Conservation (phyloP, 2,888 invertebrate genomes). For the Leptodirus hochenwartii region DNA sequence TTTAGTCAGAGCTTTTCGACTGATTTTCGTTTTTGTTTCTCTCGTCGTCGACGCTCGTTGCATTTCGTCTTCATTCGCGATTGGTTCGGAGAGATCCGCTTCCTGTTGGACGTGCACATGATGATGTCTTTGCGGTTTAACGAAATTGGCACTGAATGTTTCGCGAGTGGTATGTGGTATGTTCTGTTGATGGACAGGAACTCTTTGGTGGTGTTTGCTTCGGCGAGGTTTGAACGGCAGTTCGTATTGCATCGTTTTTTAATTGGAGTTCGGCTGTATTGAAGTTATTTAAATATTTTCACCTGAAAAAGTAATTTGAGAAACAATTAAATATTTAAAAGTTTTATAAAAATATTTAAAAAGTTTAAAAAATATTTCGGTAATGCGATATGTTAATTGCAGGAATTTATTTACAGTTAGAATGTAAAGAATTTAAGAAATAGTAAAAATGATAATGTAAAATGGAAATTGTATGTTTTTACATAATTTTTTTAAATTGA, state of each 20-base stretch:
- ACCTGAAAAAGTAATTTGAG: too few species aligned
- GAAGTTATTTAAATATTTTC: too few species aligned
- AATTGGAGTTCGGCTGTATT: constrained; percentile 8
- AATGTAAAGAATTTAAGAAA: too few species aligned
- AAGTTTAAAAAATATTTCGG: too few species aligned
- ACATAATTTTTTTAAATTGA: too few species aligned
- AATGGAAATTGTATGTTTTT: too few species aligned
- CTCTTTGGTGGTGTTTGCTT: constrained; percentile 17
- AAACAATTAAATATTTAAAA: too few species aligned
- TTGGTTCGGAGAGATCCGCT: constrained; percentile 8
- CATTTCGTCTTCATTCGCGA: constrained; percentile 6
- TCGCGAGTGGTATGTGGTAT: constrained; percentile 8
- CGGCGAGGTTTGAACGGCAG: constrained; percentile 16
- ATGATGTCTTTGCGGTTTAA: constrained; percentile 11
- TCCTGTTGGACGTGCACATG: constrained; percentile 14
- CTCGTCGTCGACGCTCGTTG: constrained; percentile 4
- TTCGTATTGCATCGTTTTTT: constrained; percentile 9
- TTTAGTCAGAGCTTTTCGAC: constrained; percentile 24
- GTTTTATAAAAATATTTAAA: too few species aligned
- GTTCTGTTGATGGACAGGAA: constrained; percentile 18
- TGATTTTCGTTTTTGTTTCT: constrained; percentile 11
- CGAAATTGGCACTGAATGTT: constrained; percentile 20
- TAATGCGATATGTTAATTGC: too few species aligned
- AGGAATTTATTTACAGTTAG: too few species aligned
- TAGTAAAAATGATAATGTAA: too few species aligned